Percentiles rank a stretch among this genome's conserved stretches.
phyloP scores from a whole-genome alignment of 2,797 vertebrate genomes.

The Dipus sagitta region DNA sequence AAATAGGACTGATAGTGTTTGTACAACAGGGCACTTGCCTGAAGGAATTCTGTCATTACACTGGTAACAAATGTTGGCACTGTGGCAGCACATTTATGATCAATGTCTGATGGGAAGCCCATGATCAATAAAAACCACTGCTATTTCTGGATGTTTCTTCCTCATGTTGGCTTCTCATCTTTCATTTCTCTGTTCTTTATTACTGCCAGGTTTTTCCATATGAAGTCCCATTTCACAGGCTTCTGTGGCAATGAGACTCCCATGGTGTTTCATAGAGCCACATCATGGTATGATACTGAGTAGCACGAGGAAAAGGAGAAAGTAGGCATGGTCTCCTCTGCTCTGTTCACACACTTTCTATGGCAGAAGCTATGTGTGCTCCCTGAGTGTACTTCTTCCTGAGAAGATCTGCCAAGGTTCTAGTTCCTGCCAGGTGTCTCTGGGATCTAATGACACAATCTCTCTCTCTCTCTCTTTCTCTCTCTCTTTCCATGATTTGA shows the following conservation, averaged over 20 bases:
- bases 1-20: not conserved
- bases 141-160: not conserved
- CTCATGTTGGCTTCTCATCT: not conserved
- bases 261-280: not conserved
- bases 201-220: not conserved
- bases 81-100: not conserved
- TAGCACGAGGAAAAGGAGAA: not conserved
- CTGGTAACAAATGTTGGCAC: not conserved
- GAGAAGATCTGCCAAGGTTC: not conserved
- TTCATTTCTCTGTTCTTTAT: not conserved
- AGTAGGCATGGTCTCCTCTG: accelerated
- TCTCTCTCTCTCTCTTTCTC: accelerated
- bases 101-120: not conserved
- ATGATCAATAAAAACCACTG: not conserved
- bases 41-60: not conserved
- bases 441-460: not conserved
- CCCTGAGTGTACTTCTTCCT: not conserved
- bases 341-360: not conserved
- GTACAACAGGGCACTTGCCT: not conserved
- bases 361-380: not conserved
- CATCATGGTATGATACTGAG: not conserved
- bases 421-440: not conserved
- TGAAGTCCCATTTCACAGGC: not conserved
- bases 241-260: not conserved
- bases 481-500: not conserved